Base-by-base conservation (phyloP, 2,888 invertebrate species). In the Agrilus mali region DNA sequence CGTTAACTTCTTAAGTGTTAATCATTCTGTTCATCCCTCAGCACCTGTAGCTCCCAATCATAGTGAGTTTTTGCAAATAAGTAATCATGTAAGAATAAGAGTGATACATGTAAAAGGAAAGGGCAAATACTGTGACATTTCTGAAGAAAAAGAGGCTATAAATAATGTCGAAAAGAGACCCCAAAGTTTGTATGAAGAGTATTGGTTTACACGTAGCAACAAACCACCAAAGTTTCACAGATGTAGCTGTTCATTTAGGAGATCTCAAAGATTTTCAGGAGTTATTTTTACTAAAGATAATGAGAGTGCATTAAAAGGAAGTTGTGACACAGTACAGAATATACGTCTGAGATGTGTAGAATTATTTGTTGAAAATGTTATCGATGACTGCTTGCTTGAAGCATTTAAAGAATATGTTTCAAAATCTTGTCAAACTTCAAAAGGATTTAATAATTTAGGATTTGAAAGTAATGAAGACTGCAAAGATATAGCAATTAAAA, bases 201-300 rank as follows among this genome's bases (percentile, higher is more conserved):
- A 70, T 49, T 70, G 69, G 69, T 70, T 70, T 53, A 65, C 64
- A 13, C 61, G 65, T 51, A 68, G 68, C 67, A 68, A 64, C 49
- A 60, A 63, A 47, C 66, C 68, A 17, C 56, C 67, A 15, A 60
- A 61, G 54, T 55, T 60, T 34, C 63, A 61, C 27, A 56, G 54
- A 50, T 66, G 67, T 53, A 63, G 60, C 49, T 66, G 68, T 52
- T 67, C 68, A 13, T 67, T 68, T 48, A 55, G 66, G 42, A 60
- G 60, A 52, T 66, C 66, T 3, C 53, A 63, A 45, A 53, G 64
- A 43, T 61, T 58, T 45, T 64, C 65, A 7, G 45, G 53, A 40
- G 40, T 58, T 34, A 37, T 47, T 36, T 36, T 43, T 3, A 32
- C 54, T 40, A 43, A 38, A 36, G 32, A 22, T 13, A 39, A 33